Base-by-base conservation (phyloP, 2,797 vertebrate genomes). In the Takifugu rubripes region DNA sequence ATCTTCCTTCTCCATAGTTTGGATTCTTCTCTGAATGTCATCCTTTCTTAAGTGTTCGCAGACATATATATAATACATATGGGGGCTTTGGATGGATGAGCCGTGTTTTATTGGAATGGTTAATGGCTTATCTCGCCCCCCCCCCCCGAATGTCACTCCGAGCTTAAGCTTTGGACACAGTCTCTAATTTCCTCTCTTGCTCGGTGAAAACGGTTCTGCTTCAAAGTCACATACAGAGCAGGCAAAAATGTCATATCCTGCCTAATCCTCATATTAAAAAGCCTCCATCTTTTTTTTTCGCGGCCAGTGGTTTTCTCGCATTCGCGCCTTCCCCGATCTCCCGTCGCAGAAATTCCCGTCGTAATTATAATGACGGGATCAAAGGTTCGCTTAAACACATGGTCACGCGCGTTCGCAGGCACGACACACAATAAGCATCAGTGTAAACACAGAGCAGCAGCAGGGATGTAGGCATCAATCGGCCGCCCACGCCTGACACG, bases 201-300 rank as follows among this genome's bases (percentile, higher is more conserved):
- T 68, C 55, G 58, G 59, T 75, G 64, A 56, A 40, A 65, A 71
- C 53, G 64, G 76, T 63, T 60, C 54, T 31, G 59, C 66, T 68
- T 84, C 66, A 75, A 72, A 78, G 73, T 74, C 65, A 44, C 49
- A 70, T 54, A 45, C 25, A 66, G 61, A 66, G 60, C 46, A 61
- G 56, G 40, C 62, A 59, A 57, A 40, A 69, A 77, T 65, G 68
- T 72, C 67, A 76, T 61, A 63, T 72, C 76, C 53, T 33, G 64
- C 52, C 68, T 85, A 85, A 87, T 87, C 78, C 70, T 47, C 57
- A 52, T 73, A 79, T 81, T 77, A 68, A 82, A 80, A 68, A 61
- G 3, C 42, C 21, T 24, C 51, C 36, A 40, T 52, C 80, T 64
- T 45, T 33, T 21, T 49, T 62, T 56, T 64, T 43, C 59, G 68